These are phyloP conservation scores for Buceros bicornis DNA, from an alignment of 2,797 vertebrate genomes.

Conservation along the genomic window DNA sequence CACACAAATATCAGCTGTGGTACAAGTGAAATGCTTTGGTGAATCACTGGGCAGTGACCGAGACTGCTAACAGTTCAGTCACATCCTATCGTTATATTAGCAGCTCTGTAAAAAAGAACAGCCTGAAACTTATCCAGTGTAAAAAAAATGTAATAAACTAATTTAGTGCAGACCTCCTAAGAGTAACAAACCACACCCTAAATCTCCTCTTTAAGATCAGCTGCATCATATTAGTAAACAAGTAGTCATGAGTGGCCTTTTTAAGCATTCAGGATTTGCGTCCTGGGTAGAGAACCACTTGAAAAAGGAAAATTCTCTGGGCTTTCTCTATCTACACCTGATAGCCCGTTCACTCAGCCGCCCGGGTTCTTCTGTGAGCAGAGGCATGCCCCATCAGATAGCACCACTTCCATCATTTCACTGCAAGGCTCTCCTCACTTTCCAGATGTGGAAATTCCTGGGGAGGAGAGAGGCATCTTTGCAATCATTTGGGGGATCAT, in stretches of 20 bases:
- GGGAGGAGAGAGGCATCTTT: background rate
- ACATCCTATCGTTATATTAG: conserved; percentile 9
- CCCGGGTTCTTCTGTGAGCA: background rate
- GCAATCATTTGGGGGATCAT: background rate
- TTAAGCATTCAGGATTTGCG: background rate
- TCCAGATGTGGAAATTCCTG: background rate
- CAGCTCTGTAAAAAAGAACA: background rate
- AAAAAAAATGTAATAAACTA: background rate
- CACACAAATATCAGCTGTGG: conserved; percentile 41
- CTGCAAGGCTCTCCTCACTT: background rate
- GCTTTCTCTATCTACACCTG: background rate
- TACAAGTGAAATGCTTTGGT: conserved; percentile 40
- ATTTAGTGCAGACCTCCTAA: background rate
- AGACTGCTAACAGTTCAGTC: background rate
- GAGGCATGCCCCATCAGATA: background rate
- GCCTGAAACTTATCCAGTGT: background rate
- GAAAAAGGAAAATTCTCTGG: background rate
- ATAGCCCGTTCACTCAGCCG: background rate
- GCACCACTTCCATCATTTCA: background rate
- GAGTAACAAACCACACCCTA: conserved; percentile 28
- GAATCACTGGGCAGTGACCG: background rate
- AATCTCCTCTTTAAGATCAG: background rate
- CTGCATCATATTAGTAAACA: background rate
- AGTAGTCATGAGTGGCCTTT: background rate
- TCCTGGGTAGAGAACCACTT: background rate